Conservation (phyloP, 2,113 vertebrate species). For the Alectura lathami region DNA sequence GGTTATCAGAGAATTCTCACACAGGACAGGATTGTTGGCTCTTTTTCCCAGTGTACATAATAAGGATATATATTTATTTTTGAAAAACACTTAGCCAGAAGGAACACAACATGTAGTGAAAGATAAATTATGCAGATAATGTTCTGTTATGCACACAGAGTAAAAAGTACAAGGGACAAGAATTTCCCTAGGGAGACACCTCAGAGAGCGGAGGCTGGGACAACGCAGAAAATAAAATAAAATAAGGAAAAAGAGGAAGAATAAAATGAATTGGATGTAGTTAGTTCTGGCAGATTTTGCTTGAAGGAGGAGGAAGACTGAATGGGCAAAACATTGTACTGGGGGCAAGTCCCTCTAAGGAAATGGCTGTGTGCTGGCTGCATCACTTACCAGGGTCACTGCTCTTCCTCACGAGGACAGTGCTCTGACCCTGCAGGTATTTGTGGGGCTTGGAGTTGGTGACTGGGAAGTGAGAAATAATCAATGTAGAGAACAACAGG, state of each 20-base stretch:
- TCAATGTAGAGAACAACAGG: neutral
- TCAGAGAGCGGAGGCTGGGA: conserved; percentile 9
- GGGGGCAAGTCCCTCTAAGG: conserved; percentile 39
- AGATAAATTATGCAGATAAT: conserved; percentile 76
- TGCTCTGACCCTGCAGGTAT: conserved; percentile 44
- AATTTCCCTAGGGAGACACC: conserved; percentile 60
- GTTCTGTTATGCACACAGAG: conserved; percentile 59
- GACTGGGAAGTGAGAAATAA: neutral
- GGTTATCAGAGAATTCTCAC: neutral
- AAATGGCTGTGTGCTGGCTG: conserved; percentile 17
- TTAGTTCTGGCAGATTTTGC: conserved; percentile 69
- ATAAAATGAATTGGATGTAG: conserved; percentile 14
- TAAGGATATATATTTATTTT: conserved; percentile 49
- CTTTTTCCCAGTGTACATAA: neutral
- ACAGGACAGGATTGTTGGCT: neutral
- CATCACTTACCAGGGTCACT: conserved; percentile 39
- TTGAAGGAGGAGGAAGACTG: conserved; percentile 48
- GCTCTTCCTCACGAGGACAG: conserved; percentile 12
- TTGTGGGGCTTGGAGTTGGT: neutral
- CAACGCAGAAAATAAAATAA: neutral
- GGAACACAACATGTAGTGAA: conserved; percentile 50
- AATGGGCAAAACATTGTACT: conserved; percentile 55
- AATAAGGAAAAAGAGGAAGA: neutral
- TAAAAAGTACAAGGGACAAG: conserved; percentile 68
- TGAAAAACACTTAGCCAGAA: conserved; percentile 60